Base-by-base conservation (phyloP, 1,140 invertebrate genomes). In the Hyles euphorbiae region DNA sequence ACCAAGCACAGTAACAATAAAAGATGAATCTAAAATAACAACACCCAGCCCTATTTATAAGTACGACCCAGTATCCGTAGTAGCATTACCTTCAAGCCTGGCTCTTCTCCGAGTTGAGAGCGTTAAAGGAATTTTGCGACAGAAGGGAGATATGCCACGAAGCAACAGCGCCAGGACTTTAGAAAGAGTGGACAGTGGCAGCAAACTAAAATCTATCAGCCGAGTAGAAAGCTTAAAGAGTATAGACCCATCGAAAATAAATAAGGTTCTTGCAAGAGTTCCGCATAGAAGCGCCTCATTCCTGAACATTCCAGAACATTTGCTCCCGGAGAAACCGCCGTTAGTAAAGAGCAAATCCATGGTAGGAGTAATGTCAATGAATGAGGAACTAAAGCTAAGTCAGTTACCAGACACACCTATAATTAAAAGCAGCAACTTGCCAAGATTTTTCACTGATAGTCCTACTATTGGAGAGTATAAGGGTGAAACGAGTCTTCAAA, bases 211-310 rank as follows among this genome's bases (percentile, higher is more conserved):
- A 67, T 75, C 85, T 3, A 71, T 88, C 1, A 87, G 70, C 33
- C 78, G 88, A 74, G 87, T 88, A 0, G 87, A 90, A 32, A 90
- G 89, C 56, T 65, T 87, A 5, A 89, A 89, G 51, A 83, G 69
- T 65, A 79, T 90, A 43, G 88, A 90, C 60, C 80, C 85, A 5
- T 72, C 56, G 32, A 88, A 86, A 67, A 77, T 90, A 4, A 88
- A 86, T 44, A 89, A 81, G 61, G 81, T 90, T 0, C 52, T 90
- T 54, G 66, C 83, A 6, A 81, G 87, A 67, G 76, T 90, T 3
- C 89, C 89, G 0, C 83, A 89, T 53, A 83, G 86, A 67, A 90
- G 89, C 50, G 88, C 89, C 3, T 90, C 89, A 3, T 90, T 88
- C 73, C 67, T 90, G 5, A 89, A 88, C 34, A 83, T 90, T 47